Conservation (phyloP, 2,113 vertebrate species). For the Corythornis vintsioides region DNA sequence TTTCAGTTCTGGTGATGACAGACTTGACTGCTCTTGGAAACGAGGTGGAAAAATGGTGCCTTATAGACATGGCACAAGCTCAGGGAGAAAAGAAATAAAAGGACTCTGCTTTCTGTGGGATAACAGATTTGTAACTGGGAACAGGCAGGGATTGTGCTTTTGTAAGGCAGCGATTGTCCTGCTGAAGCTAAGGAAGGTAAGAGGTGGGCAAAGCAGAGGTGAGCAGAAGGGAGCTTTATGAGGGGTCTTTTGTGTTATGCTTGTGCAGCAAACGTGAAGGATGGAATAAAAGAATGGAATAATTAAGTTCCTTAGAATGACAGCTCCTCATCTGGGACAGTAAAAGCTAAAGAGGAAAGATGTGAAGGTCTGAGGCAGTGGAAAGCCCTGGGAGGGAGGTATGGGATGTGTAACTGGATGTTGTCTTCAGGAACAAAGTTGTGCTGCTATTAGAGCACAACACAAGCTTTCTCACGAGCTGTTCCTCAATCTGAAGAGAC, state of each 20-base stretch:
- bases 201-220: background rate
- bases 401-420: background rate
- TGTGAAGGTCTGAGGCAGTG: background rate
- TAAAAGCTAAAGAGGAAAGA: background rate
- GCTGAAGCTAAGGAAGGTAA: background rate
- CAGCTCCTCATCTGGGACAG: background rate
- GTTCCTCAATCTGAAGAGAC: background rate
- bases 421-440: background rate
- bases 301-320: background rate
- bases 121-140: background rate
- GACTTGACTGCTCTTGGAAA: background rate
- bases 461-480: background rate
- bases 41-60: background rate
- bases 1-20: background rate
- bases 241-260: background rate
- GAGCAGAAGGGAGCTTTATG: background rate
- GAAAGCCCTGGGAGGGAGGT: background rate
- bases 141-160: background rate
- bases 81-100: background rate
- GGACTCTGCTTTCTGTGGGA: background rate
- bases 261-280: background rate
- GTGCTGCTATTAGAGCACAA: background rate
- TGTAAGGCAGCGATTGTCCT: background rate
- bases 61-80: background rate
- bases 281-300: background rate